Evolutionary conservation across 2,888 invertebrate species (phyloP).

Genomic region (Sinodicranocentrus sp.): DNA sequence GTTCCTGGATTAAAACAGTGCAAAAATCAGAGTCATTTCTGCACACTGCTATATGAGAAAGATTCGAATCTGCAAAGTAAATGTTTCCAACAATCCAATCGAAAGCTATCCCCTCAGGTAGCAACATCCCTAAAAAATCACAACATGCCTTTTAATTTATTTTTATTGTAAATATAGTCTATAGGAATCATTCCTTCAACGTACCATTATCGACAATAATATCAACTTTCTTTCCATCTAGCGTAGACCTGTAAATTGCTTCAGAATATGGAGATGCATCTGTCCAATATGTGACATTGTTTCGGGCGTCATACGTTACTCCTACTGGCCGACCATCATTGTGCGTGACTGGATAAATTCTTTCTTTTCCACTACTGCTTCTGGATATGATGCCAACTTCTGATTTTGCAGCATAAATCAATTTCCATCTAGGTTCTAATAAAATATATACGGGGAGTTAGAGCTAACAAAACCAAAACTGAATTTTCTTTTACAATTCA

Average conservation of each 20-base stretch:
- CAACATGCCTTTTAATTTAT: too few species aligned
- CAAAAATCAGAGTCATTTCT: constrained; percentile 84
- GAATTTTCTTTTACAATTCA: neutral
- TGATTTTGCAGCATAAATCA: constrained; percentile 43
- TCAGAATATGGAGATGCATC: constrained; percentile 85
- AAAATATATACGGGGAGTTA: neutral
- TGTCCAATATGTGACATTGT: constrained; percentile 87
- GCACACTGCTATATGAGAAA: constrained; percentile 87
- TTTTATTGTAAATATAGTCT: too few species aligned
- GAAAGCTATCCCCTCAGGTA: constrained; percentile 87
- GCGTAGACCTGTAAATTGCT: constrained; percentile 83
- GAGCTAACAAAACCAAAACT: too few species aligned
- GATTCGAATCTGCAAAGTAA: constrained; percentile 88
- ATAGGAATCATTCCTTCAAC: neutral
- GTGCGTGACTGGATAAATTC: constrained; percentile 25
- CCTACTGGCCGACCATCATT: constrained; percentile 83
- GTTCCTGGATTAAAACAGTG: constrained; percentile 82
- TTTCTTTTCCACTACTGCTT: constrained; percentile 33
- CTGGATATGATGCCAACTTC: constrained; percentile 39
- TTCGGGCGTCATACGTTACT: constrained; percentile 83
- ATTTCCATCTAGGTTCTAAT: constrained; percentile 58
- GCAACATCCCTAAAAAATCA: constrained; percentile 81
- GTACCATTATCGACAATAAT: constrained; percentile 73
- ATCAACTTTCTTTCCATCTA: constrained; percentile 80
- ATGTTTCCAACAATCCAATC: constrained; percentile 90